A percentile compares a stretch with the other conserved stretches of the same genome.
Evolutionary conservation across 1,140 invertebrate species (phyloP).

Genomic region (Centruroides sculpturatus): DNA sequence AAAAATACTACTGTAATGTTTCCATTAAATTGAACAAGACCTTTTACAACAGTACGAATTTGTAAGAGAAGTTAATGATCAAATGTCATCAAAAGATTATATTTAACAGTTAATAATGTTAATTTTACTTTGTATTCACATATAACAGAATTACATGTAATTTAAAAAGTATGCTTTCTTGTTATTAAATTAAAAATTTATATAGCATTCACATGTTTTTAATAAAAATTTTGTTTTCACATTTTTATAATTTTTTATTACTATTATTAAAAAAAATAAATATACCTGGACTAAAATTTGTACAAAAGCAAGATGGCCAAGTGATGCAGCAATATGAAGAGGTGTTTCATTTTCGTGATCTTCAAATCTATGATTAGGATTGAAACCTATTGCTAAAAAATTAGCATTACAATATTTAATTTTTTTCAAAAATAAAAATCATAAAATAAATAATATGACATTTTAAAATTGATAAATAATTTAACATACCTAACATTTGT

Average conservation of each 20-base stretch:
- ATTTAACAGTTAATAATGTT: too few species aligned
- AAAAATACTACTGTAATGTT: too few species aligned
- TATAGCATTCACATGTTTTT: too few species aligned
- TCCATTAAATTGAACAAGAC: too few species aligned
- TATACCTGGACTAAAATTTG: conserved; percentile 45
- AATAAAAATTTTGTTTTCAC: neutral
- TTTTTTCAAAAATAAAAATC: conserved; percentile 26
- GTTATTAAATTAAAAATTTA: too few species aligned
- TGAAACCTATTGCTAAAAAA: conserved; percentile 32
- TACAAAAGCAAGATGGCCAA: conserved; percentile 46
- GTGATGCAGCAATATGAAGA: conserved; percentile 56
- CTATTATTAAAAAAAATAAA: neutral
- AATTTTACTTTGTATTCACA: too few species aligned
- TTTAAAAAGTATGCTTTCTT: too few species aligned
- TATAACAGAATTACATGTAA: too few species aligned
- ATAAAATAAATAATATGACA: neutral
- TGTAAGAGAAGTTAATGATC: too few species aligned
- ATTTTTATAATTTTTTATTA: neutral
- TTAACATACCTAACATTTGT: conserved; percentile 31
- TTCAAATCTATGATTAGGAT: conserved; percentile 48
- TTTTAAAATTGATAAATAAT: neutral
- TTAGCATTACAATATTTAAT: neutral
- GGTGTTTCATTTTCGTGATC: conserved; percentile 53
- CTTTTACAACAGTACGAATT: too few species aligned
- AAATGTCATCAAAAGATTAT: too few species aligned